phyloP scores from a whole-genome alignment of 2,797 vertebrate species.

The Myotis myotis region DNA sequence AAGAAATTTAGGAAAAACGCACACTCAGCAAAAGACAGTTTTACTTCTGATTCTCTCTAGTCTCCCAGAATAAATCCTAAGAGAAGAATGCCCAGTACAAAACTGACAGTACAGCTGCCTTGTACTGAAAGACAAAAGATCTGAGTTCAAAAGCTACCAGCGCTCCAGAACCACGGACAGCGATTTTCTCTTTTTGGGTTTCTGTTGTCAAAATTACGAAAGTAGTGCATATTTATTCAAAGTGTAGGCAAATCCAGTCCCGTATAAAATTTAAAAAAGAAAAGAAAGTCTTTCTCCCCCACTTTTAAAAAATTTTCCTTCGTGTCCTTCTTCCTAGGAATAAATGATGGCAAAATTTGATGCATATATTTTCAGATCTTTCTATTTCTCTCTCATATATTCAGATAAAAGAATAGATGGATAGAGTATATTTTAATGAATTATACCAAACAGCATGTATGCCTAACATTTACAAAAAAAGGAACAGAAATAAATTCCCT shows the following conservation, averaged over 20 bases:
- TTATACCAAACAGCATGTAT: neutral
- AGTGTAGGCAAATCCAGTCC: neutral
- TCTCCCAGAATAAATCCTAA: neutral
- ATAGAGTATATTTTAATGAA: neutral
- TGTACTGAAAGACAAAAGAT: neutral
- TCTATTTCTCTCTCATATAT: neutral
- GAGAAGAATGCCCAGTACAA: neutral
- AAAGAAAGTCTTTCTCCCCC: neutral
- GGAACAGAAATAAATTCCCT: neutral
- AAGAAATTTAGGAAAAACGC: neutral
- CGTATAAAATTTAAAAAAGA: neutral
- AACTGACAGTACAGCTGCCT: neutral
- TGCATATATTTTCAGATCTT: neutral
- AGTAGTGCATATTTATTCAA: neutral
- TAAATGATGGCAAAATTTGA: neutral
- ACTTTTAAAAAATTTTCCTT: neutral
- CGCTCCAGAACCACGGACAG: neutral
- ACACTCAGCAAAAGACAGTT: neutral
- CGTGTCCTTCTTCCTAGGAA: neutral
- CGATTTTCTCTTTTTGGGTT: neutral
- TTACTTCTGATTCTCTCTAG: neutral
- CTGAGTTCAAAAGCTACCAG: neutral
- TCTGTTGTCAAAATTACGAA: slow-evolving; percentile 12
- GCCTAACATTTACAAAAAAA: neutral
- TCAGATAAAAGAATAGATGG: neutral